Conservation (phyloP, 2,888 invertebrate genomes). For the Bimastos eiseni region DNA sequence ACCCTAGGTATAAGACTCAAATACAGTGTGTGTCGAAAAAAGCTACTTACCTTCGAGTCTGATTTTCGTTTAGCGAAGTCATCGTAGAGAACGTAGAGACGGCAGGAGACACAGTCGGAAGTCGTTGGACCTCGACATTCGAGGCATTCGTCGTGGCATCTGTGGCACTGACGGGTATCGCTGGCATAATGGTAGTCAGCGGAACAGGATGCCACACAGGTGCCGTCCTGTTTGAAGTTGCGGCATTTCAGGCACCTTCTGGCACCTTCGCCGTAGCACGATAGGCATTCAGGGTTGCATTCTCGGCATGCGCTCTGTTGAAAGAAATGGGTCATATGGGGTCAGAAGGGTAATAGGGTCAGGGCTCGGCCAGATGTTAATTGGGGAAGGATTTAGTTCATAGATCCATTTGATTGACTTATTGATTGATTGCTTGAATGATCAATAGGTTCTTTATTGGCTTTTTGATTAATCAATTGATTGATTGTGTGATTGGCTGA, state of each 20-base stretch:
- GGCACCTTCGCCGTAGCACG: conserved; percentile 66
- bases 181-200: conserved; percentile 86
- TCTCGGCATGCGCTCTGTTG: background rate
- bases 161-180: conserved; percentile 66
- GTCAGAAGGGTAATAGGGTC: background rate
- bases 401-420: background rate
- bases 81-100: conserved; percentile 28
- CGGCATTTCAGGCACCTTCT: conserved; percentile 74
- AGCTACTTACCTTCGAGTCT: background rate
- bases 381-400: background rate
- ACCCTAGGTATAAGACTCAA: no score
- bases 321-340: background rate
- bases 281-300: background rate
- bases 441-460: no score
- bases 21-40: background rate
- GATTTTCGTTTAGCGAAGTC: conserved; percentile 20
- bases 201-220: conserved; percentile 37
- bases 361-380: background rate
- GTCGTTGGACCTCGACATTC: conserved; percentile 62
- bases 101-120: conserved; percentile 32
- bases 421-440: no score
- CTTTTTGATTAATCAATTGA: no score
- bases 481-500: background rate
- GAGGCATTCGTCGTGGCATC: conserved; percentile 80
- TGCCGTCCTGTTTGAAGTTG: conserved; percentile 35